Evolutionary conservation across 2,113 vertebrate genomes (phyloP), one percentile per base, ranked within the genome.

Genomic region (Salvelinus fontinalis): DNA sequence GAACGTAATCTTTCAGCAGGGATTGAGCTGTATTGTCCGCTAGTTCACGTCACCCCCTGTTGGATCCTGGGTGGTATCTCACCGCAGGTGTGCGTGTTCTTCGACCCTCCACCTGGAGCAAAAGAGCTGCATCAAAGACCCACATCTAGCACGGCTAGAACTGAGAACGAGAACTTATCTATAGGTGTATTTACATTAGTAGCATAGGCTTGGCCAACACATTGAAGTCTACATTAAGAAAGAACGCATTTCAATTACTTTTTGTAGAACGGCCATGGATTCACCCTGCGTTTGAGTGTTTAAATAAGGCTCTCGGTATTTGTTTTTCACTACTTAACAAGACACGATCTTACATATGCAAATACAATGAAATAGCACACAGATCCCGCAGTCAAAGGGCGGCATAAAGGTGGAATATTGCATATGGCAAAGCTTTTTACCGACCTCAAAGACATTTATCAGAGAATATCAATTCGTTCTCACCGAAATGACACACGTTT

Each of bases 371-470:
- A 71, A 86, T 79, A 68, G 82, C 84, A 34, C 70, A n/a, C 72
- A 83, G 76, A 84, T 82, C 83, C 87, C 77, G 79, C 84, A 86
- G 88, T 87, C 87, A 88, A 84, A 88, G 78, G 83, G 78, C 73
- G 81, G 81, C 87, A 84, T 90, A 85, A 89, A 87, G 87, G 84
- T 86, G 80, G 85, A 89, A 88, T 91, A 89, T 90, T 90, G 88
- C 88, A 90, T 84, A 81, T 8, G 79, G 86, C 81, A 89, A 84
- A 79, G 77, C 79, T 64, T 39, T 39, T 72, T 79, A 84, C 83
- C 89, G 81, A 88, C 86, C 89, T 85, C 75, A 79, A 87, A 76
- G 85, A 88, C 85, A 90, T 88, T 2, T 80, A 90, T 89, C 89
- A 26, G 14, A 86, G 81, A 86, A 90, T 88, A 81, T 70, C 77